These are phyloP conservation scores for Phaethon lepturus DNA, from an alignment of 2,113 vertebrate species.

Conservation along the genomic window DNA sequence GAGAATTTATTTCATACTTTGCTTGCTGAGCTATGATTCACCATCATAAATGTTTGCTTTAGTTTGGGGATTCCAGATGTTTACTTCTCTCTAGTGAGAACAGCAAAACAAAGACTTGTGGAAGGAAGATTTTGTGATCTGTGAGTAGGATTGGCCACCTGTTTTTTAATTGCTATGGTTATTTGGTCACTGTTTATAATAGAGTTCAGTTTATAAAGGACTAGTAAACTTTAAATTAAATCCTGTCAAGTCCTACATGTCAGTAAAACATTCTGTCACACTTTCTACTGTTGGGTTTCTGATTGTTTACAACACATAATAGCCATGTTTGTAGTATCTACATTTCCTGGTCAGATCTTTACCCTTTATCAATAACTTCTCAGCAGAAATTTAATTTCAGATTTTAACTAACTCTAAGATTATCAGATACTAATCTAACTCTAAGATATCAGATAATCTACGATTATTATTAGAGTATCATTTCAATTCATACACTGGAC, in stretches of 20 bases:
- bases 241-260: background rate
- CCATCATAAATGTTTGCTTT: background rate
- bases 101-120: background rate
- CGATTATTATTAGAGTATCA: background rate
- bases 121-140: background rate
- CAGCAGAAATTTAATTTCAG: background rate
- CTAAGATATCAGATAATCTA: background rate
- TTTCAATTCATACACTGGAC: background rate
- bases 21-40: background rate
- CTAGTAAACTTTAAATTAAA: background rate
- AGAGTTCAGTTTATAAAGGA: background rate
- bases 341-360: background rate
- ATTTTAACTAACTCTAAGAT: background rate
- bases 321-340: background rate
- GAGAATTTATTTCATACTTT: background rate
- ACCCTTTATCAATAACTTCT: background rate
- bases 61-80: background rate
- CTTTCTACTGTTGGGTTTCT: background rate
- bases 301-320: background rate
- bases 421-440: background rate
- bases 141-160: background rate
- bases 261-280: background rate
- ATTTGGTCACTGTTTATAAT: background rate
- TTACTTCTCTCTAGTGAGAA: background rate
- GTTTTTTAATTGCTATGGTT: background rate